Evolutionary conservation across 2,888 invertebrate species (phyloP), one percentile per base, ranked within the genome.

Genomic region (Papilio protenor): DNA sequence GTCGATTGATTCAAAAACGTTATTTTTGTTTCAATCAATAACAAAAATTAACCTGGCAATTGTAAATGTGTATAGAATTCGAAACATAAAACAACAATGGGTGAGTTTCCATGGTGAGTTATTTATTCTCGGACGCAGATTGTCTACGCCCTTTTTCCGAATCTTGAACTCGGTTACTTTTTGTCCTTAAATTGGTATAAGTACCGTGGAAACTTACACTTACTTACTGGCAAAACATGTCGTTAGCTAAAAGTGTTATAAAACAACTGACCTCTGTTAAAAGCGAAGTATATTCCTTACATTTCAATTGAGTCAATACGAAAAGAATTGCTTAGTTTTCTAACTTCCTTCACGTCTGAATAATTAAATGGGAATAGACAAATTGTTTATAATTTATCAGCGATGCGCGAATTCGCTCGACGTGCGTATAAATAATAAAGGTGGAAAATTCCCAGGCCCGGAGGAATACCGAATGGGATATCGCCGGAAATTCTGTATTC

Each of bases 401-500:
- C 73, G 75, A 49, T 40, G 49, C 76, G 66, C 59, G 76, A 71
- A 78, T 69, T 27, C 73, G 21, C n/a, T 59, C 64, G 75, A 47
- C 52, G 76, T 73, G 57, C 71, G 74, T 52, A 83, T 84, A 84
- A 83, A 84, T 84, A 84, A 84, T 84, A 84, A 82, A 83, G 83
- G 81, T 77, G 80, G 73, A 80, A 80, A 77, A 80, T 80, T 78
- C 69, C 75, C 72, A n/a, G 83, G 82, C 84, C 81, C 82, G n/a
- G 77, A 77, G 85, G 86, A 85, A 84, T 86, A 83, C 83, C 76
- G 82, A 84, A 84, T 84, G 76, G 82, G 84, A 84, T 83, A 83
- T 81, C 82, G 81, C 80, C 82, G 81, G 83, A 78, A 86, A 86
- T 87, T 84, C 83, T 81, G 86, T 83, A 85, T 83, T 84, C 80